A percentile compares a stretch with the other conserved stretches of the same genome.
phyloP scores from a whole-genome alignment of 2,113 vertebrate genomes.

The Salvator merianae region DNA sequence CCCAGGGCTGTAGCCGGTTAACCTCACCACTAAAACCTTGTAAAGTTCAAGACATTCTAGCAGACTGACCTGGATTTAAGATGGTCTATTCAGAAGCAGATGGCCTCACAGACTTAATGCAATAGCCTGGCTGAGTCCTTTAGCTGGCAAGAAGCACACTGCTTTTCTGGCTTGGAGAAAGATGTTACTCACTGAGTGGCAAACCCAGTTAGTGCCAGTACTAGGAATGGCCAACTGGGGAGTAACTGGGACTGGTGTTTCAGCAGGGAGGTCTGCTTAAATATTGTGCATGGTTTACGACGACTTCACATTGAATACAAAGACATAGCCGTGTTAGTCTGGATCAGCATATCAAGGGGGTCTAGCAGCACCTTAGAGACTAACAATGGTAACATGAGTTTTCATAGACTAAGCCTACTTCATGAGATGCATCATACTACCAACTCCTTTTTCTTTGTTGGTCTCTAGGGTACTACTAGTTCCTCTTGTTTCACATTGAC shows the following conservation, averaged over 20 bases:
- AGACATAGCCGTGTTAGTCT: too few species aligned
- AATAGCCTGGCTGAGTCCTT: slow-evolving; percentile 16
- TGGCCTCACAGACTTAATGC: slow-evolving; percentile 26
- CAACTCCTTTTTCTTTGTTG: too few species aligned
- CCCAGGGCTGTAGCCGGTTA: accelerated
- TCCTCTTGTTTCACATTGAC: slow-evolving; percentile 4
- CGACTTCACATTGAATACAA: not conserved
- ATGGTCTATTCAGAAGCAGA: slow-evolving; percentile 19
- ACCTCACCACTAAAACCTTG: not conserved
- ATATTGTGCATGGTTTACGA: not conserved
- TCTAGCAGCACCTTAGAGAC: too few species aligned
- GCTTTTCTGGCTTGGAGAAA: not conserved
- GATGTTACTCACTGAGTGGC: slow-evolving; percentile 38
- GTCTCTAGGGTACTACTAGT: too few species aligned
- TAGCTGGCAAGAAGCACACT: slow-evolving; percentile 4
- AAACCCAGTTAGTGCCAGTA: not conserved
- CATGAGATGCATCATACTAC: too few species aligned
- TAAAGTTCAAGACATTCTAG: not conserved
- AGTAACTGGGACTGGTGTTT: not conserved
- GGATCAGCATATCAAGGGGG: too few species aligned
- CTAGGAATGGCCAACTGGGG: accelerated
- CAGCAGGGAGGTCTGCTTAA: not conserved
- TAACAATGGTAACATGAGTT: too few species aligned
- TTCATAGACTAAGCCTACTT: too few species aligned
- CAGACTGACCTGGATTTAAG: slow-evolving; percentile 24